A percentile compares a stretch with the other conserved stretches of the same genome.
Evolutionary conservation across 2,113 vertebrate genomes (phyloP).

Genomic region (Antidorcas marsupialis): DNA sequence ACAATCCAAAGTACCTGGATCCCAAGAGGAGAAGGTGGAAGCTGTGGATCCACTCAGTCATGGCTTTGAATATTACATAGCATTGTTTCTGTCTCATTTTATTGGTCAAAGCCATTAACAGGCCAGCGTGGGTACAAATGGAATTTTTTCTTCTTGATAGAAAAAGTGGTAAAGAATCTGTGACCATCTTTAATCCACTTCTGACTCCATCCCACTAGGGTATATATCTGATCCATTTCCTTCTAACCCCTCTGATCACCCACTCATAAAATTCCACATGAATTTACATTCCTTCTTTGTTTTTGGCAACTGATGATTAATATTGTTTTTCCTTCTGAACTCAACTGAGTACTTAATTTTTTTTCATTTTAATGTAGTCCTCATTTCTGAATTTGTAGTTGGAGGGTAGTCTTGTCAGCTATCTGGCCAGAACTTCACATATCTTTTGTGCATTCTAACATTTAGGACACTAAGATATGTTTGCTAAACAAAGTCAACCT

Average conservation of each 20-base stretch:
- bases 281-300: slow-evolving; percentile 22
- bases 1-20: neutral
- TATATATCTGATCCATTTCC: neutral
- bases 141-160: neutral
- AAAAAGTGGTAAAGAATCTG: neutral
- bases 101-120: neutral
- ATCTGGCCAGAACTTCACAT: neutral
- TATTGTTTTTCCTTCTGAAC: slow-evolving; percentile 6
- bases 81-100: neutral
- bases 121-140: neutral
- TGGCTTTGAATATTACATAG: neutral
- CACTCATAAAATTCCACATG: neutral
- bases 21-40: neutral
- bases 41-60: neutral
- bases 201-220: neutral
- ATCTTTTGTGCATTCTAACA: neutral
- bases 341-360: neutral
- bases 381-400: neutral
- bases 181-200: neutral
- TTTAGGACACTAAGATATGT: neutral
- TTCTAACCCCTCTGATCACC: neutral
- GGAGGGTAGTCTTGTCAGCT: neutral
- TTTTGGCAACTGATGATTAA: neutral
- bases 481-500: neutral
- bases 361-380: neutral